Evolutionary conservation across 2,113 vertebrate species (phyloP).

Genomic region (Triplophysa tibetana): DNA sequence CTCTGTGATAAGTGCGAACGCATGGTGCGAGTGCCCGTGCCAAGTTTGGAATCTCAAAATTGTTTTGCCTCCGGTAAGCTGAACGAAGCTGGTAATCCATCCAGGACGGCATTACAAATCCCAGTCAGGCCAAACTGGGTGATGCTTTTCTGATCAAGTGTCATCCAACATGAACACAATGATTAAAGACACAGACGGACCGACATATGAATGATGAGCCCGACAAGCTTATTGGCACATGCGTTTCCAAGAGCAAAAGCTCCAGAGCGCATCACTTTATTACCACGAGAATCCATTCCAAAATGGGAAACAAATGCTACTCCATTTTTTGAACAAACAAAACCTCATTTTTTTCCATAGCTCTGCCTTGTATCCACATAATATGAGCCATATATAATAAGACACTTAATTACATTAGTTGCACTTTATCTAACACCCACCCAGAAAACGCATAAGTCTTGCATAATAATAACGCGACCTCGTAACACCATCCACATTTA

Average conservation of each 20-base stretch:
- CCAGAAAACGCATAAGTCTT: constrained; percentile 46
- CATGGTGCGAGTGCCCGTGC: not conserved
- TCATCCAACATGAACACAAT: constrained; percentile 13
- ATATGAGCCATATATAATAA: constrained; percentile 41
- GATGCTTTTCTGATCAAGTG: constrained; percentile 16
- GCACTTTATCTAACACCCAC: constrained; percentile 41
- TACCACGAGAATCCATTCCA: constrained; percentile 54
- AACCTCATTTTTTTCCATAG: constrained; percentile 12
- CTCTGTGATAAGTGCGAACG: constrained; percentile 24
- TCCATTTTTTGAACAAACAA: constrained; percentile 46
- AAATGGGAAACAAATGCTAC: constrained; percentile 50
- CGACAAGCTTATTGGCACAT: constrained; percentile 56
- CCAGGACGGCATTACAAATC: constrained; percentile 13
- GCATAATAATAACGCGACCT: constrained; percentile 37
- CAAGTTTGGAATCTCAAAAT: constrained; percentile 21
- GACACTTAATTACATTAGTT: constrained; percentile 48
- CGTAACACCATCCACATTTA: constrained; percentile 22
- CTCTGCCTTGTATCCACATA: constrained; percentile 7
- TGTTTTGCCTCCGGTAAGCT: not conserved
- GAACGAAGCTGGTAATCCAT: constrained; percentile 28
- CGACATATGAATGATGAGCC: constrained; percentile 37
- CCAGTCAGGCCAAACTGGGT: not conserved
- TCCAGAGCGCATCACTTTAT: constrained; percentile 54
- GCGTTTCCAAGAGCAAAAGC: constrained; percentile 46
- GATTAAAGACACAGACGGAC: constrained; percentile 22